Evolutionary conservation across 2,888 invertebrate species (phyloP).

Genomic region (Oxycera nigricornis): DNA sequence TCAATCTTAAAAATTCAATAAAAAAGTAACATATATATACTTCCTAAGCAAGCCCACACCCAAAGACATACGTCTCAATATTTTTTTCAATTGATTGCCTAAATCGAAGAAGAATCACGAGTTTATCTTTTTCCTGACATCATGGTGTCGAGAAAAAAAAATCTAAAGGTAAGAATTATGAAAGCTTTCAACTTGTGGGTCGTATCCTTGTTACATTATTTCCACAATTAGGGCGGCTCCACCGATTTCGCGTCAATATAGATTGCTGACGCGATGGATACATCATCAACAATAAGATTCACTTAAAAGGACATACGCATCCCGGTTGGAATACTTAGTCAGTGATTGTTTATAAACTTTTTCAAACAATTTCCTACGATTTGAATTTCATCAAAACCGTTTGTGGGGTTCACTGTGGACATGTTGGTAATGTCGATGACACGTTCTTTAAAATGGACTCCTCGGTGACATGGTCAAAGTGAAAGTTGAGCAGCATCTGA

Average conservation of each 20-base stretch:
- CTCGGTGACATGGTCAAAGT: conserved; percentile 30
- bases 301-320: background rate
- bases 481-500: conserved; percentile 30
- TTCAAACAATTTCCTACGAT: background rate
- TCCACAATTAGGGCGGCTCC: background rate
- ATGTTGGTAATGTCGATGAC: conserved; percentile 13
- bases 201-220: background rate
- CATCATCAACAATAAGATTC: background rate
- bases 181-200: background rate
- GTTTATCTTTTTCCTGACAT: background rate
- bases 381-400: background rate
- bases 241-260: background rate
- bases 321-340: background rate
- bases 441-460: conserved; percentile 19
- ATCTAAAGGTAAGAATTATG: background rate
- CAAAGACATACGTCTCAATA: background rate
- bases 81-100: background rate
- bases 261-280: background rate
- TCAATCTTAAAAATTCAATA: too few species aligned
- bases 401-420: background rate
- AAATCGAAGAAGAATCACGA: conserved; percentile 9
- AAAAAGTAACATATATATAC: too few species aligned
- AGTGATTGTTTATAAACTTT: background rate
- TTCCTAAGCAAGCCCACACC: background rate
- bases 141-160: background rate